Evolutionary conservation across 2,113 vertebrate genomes (phyloP).

Genomic region (Eurystomus gularis): DNA sequence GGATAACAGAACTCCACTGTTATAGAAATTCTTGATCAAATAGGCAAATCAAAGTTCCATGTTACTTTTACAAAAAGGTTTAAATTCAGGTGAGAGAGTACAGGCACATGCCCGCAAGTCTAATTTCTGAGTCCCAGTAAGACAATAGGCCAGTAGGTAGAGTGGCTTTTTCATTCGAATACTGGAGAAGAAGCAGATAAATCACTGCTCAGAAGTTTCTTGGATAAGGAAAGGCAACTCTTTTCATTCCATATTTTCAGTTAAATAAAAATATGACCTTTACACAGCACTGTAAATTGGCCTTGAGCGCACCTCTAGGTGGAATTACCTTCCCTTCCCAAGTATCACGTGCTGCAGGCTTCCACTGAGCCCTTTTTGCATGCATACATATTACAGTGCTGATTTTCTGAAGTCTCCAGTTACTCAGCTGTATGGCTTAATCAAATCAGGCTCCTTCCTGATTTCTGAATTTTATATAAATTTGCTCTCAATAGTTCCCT

Average conservation of each 20-base stretch:
- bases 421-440: neutral
- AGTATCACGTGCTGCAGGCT: neutral
- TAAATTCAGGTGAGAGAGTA: neutral
- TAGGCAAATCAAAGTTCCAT: neutral
- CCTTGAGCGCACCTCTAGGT: slow-evolving; percentile 5
- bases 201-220: neutral
- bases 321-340: neutral
- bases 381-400: neutral
- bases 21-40: neutral
- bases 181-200: neutral
- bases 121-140: neutral
- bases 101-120: neutral
- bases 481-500: neutral
- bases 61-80: neutral
- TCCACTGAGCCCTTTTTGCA: neutral
- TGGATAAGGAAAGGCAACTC: neutral
- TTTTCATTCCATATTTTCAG: neutral
- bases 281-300: neutral
- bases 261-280: slow-evolving; percentile 42
- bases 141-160: neutral
- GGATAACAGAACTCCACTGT: neutral
- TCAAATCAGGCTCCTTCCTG: neutral
- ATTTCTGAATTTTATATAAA: neutral
- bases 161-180: neutral
- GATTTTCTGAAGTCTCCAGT: neutral